Conservation (phyloP, 2,888 invertebrate species). For the Tanytarsus gracilentus region DNA sequence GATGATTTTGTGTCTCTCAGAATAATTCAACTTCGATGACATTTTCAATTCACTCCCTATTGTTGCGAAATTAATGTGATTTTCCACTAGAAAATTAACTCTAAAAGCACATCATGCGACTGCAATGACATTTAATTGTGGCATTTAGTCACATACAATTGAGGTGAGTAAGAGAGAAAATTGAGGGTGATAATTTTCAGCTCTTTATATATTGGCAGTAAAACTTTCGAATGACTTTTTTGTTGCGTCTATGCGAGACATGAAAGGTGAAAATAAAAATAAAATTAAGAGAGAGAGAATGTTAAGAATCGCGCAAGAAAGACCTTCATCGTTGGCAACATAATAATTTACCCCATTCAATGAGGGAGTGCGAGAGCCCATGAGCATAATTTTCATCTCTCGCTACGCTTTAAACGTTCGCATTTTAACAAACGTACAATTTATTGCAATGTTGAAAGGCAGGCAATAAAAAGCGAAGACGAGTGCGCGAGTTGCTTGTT, state of each 20-base stretch:
- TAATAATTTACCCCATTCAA: constrained; percentile 22
- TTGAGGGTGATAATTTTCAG: background rate
- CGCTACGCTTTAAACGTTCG: background rate
- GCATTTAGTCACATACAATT: background rate
- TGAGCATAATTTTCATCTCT: constrained; percentile 25
- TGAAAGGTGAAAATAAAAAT: background rate
- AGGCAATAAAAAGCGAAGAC: background rate
- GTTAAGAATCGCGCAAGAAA: background rate
- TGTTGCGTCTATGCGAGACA: background rate
- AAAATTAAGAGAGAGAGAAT: background rate
- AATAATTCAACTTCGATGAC: constrained; percentile 12
- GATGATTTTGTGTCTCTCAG: constrained; percentile 3
- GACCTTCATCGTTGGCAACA: background rate
- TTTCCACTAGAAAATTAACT: background rate
- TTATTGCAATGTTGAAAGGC: constrained; percentile 13
- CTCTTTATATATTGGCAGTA: background rate
- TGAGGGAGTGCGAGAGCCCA: background rate
- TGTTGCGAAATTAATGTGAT: background rate
- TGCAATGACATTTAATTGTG: constrained; percentile 27
- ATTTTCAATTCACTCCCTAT: constrained; percentile 1
- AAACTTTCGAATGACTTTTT: background rate
- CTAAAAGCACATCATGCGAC: constrained; percentile 1
- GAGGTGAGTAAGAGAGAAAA: background rate
- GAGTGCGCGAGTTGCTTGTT: background rate
- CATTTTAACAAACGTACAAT: constrained; percentile 19